A percentile compares a stretch with the other conserved stretches of the same genome.
phyloP scores from a whole-genome alignment of 1,140 invertebrate species.

The Phthorimaea operculella region DNA sequence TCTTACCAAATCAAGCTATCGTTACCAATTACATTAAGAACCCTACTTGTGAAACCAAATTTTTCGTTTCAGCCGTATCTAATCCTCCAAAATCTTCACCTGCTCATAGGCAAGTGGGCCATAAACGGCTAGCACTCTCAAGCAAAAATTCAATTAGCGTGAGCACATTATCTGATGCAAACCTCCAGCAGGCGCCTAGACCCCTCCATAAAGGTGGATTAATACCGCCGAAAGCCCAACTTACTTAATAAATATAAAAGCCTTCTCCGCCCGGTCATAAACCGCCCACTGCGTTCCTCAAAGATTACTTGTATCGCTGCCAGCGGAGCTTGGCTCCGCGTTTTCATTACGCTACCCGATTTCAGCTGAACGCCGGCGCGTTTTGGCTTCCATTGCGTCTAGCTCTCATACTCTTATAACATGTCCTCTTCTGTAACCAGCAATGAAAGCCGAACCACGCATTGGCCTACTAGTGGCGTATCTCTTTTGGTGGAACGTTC shows the following conservation, averaged over 20 bases:
- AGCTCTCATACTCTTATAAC: too few species aligned
- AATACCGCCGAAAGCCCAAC: constrained; percentile 66
- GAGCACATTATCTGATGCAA: not conserved
- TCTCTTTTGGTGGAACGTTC: constrained; percentile 18
- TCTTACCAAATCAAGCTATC: too few species aligned
- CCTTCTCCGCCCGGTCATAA: constrained; percentile 62
- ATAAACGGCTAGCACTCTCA: constrained; percentile 3
- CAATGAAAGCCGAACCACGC: too few species aligned
- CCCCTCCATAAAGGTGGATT: constrained; percentile 62
- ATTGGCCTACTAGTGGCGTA: too few species aligned
- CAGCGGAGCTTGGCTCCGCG: constrained; percentile 35
- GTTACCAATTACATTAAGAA: too few species aligned
- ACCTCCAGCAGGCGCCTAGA: constrained; percentile 29
- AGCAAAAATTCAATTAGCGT: constrained; percentile 11
- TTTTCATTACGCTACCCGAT: constrained; percentile 42
- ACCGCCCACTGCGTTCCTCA: constrained; percentile 57
- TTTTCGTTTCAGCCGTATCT: too few species aligned
- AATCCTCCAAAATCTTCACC: not conserved
- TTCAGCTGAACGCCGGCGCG: constrained; percentile 7
- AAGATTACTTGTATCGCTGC: constrained; percentile 61
- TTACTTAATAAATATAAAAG: constrained; percentile 69
- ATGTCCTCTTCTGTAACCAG: too few species aligned
- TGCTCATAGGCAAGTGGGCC: not conserved
- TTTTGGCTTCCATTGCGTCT: constrained; percentile 2
- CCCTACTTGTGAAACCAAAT: too few species aligned